These are phyloP conservation scores for Apostichopus japonicus DNA, from an alignment of 35 echinoderm and acorn worm genomes.

Conservation along the genomic window DNA sequence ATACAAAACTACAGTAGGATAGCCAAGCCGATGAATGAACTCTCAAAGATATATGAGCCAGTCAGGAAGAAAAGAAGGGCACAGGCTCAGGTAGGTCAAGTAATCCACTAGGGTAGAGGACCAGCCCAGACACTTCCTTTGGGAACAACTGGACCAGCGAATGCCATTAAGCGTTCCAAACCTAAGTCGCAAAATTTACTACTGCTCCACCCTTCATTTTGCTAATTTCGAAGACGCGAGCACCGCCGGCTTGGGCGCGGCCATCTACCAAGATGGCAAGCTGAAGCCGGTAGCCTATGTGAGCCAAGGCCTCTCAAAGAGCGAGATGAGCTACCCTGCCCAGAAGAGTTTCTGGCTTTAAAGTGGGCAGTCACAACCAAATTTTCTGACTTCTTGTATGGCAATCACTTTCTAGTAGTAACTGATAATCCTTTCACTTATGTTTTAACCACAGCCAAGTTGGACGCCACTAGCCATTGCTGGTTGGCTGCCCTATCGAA, in stretches of 20 bases:
- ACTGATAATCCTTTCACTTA: slow-evolving; percentile 50
- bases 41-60: slow-evolving; percentile 48
- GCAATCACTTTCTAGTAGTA: not conserved
- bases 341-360: slow-evolving; percentile 64
- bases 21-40: slow-evolving; percentile 60
- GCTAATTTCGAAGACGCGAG: slow-evolving; percentile 77
- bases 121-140: too few species aligned
- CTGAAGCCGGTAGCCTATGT: slow-evolving; percentile 64
- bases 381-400: slow-evolving; percentile 52
- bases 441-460: slow-evolving; percentile 43
- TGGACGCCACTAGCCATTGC: slow-evolving; percentile 35
- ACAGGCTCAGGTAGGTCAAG: too few species aligned
- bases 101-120: too few species aligned
- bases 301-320: slow-evolving; percentile 18
- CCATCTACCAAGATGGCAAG: slow-evolving; percentile 70
- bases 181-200: slow-evolving; percentile 26
- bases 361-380: slow-evolving; percentile 59
- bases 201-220: slow-evolving; percentile 42
- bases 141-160: slow-evolving; percentile 32
- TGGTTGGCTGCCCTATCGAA: slow-evolving; percentile 33
- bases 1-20: slow-evolving; percentile 61
- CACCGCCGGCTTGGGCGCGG: slow-evolving; percentile 63
- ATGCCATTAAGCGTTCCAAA: slow-evolving; percentile 40
- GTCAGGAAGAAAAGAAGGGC: not conserved
- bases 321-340: slow-evolving; percentile 62